These are phyloP conservation scores for Pithys albifrons DNA, from an alignment of 2,113 vertebrate species.

Conservation along the genomic window DNA sequence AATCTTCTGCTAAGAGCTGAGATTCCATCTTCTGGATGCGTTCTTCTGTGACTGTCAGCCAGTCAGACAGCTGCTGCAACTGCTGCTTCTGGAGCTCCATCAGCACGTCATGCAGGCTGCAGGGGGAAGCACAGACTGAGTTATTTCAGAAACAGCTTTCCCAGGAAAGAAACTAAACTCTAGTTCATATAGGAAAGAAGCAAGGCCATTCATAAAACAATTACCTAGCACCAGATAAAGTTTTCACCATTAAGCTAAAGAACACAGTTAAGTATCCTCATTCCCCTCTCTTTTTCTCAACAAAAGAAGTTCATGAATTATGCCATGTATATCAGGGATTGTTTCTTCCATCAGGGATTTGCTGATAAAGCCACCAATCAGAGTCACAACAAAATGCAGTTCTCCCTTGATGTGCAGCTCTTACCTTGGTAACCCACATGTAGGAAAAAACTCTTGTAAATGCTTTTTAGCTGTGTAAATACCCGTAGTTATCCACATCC, in stretches of 20 bases:
- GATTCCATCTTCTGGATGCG: constrained; percentile 91
- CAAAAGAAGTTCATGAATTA: background rate
- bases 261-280: background rate
- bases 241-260: background rate
- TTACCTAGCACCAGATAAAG: background rate
- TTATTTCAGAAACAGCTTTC: background rate
- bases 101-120: constrained; percentile 92
- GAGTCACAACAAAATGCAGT: background rate
- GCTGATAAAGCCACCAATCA: background rate
- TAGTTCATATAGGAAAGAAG: background rate
- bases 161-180: background rate
- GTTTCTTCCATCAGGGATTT: constrained; percentile 11
- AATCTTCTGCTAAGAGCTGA: constrained; percentile 71
- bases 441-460: background rate
- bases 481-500: background rate
- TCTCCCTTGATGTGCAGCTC: background rate
- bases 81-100: constrained; percentile 96
- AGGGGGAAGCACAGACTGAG: background rate
- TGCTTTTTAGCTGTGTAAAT: background rate
- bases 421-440: background rate
- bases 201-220: background rate
- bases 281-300: background rate
- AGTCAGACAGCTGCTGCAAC: constrained; percentile 91
- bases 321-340: background rate
- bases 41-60: constrained; percentile 88